Base-by-base conservation (phyloP, 1,140 invertebrate genomes). In the Saxidomus purpurata region DNA sequence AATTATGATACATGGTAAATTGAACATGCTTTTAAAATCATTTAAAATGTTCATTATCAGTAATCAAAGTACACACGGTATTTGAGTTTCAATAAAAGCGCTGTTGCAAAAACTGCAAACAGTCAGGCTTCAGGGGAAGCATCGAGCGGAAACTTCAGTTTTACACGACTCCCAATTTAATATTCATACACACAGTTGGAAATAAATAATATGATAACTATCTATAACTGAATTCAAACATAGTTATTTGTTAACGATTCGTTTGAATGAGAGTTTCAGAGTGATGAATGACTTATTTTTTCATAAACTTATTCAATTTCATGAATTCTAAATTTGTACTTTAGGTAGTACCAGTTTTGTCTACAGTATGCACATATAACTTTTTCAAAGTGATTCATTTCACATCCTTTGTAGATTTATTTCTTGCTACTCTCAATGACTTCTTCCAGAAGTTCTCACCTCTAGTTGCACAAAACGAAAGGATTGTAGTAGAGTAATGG, bases 1-100 rank as follows among this genome's bases (percentile, higher is more conserved):
- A 71, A 71, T 71, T 71, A 71, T 71, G 67, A 71, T 38, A 71
- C 67, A 71, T 38, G 67, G 67, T 71, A 71, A 71, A 71, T 71
- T 71, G 67, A 71, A 71, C 67, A 71, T 71, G 67, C 67, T 36
- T 71, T 71, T 71, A 71, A 38, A 38, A 38, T 71, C 67, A 71
- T 71, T 71, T 71, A 38, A 8, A 71, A 19, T 71, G 28, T 71
- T 71, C 38, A 71, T 71, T 71, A 71, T 71, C 67, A 38, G 67
- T 71, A 71, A 40, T 71, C 67, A 71, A 71, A 71, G 3, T 38
- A 71, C 34, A 19, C 34, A 71, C 28, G 67, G 34, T 71, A 15
- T 38, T 38, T 71, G 67, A 38, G 13, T 71, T 71, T 71, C 67
- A 71, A 71, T 71, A 38, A 38, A 71, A 36, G 25, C 28, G 2